Conservation (phyloP, 1,140 invertebrate species). For the Eurosta solidaginis region DNA sequence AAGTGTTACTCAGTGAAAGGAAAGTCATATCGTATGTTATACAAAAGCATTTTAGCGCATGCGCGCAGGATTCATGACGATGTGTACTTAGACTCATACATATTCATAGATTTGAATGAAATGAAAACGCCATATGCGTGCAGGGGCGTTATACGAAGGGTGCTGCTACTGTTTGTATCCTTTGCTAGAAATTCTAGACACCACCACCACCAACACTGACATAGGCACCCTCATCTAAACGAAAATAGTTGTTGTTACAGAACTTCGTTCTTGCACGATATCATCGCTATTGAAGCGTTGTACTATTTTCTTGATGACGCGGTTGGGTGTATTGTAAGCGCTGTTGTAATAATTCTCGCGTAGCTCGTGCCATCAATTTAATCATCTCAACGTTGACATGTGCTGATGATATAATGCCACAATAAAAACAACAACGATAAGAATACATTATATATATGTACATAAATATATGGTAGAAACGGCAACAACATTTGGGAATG, state of each 20-base stretch:
- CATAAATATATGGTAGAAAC: no score
- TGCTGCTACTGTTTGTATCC: background rate
- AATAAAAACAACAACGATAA: background rate
- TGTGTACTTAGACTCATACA: background rate
- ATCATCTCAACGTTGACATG: slow-evolving; percentile 19
- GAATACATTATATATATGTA: no score
- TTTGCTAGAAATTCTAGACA: background rate
- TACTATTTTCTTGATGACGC: slow-evolving; percentile 1
- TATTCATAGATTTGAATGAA: background rate
- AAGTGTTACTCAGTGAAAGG: background rate
- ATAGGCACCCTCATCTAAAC: background rate
- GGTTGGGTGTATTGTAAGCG: background rate
- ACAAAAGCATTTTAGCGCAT: background rate
- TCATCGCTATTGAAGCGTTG: no score
- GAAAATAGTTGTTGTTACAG: background rate
- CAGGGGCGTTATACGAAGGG: background rate
- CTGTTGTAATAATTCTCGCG: background rate
- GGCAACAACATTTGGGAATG: background rate
- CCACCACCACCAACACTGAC: background rate
- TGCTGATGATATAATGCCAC: background rate
- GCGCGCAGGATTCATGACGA: background rate
- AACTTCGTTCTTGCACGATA: background rate
- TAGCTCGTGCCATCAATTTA: slow-evolving; percentile 23
- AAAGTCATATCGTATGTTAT: background rate
- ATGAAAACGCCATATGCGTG: slow-evolving; percentile 2